Percentiles rank a stretch among this genome's conserved stretches.
Evolutionary conservation across 2,113 vertebrate genomes (phyloP).

Genomic region (Symphodus melops): DNA sequence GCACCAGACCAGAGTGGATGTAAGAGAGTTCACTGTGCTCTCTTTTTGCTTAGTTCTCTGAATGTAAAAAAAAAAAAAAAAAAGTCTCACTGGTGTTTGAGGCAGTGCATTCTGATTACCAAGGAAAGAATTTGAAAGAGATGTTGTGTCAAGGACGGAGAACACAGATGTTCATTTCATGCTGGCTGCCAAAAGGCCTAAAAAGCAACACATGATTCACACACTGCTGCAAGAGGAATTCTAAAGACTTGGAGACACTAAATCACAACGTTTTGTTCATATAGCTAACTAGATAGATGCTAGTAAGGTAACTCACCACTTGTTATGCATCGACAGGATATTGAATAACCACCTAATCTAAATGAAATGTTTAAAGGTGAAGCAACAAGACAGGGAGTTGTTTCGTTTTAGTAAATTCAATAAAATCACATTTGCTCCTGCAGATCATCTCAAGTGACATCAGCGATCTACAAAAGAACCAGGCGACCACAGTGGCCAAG

Average conservation of each 20-base stretch:
- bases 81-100: background rate
- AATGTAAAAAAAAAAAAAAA: background rate
- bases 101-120: conserved; percentile 1
- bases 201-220: background rate
- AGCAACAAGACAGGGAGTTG: background rate
- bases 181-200: conserved; percentile 30
- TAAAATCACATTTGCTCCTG: background rate
- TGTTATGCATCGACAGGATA: too few relatives aligned
- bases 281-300: background rate
- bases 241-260: too few relatives aligned
- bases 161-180: conserved; percentile 41
- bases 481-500: conserved; percentile 95
- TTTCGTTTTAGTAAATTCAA: background rate
- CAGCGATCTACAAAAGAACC: conserved; percentile 97
- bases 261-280: too few relatives aligned
- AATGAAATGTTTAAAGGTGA: background rate
- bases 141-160: conserved; percentile 38
- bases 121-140: conserved; percentile 23
- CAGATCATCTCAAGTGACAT: conserved; percentile 98
- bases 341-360: too few relatives aligned
- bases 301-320: too few relatives aligned
- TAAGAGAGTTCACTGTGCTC: conserved; percentile 72
- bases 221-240: background rate
- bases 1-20: conserved; percentile 96
- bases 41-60: conserved; percentile 1